Evolutionary conservation across 2,797 vertebrate species (phyloP).

Genomic region (Tolypeutes matacus): DNA sequence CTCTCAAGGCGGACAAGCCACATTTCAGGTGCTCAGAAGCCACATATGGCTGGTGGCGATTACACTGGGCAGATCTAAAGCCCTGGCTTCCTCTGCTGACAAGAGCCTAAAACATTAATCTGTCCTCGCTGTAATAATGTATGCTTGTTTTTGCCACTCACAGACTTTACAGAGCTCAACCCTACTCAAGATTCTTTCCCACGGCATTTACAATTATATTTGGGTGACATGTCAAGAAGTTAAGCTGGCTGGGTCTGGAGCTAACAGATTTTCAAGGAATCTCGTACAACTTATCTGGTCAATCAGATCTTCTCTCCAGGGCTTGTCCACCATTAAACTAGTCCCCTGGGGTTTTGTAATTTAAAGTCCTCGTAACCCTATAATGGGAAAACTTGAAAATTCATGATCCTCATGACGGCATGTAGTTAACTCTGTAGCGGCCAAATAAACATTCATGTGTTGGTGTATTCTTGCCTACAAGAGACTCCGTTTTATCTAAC

Average conservation of each 20-base stretch:
- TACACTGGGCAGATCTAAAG: background rate
- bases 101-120: background rate
- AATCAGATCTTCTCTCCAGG: conserved; percentile 42
- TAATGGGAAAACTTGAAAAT: conserved; percentile 36
- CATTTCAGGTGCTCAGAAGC: background rate
- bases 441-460: background rate
- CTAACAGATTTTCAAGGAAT: conserved; percentile 66
- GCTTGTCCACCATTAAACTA: conserved; percentile 1
- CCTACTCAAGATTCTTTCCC: conserved; percentile 62
- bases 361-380: conserved; percentile 28
- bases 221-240: conserved; percentile 70
- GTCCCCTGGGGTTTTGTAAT: conserved; percentile 43
- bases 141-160: conserved; percentile 8
- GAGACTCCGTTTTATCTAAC: background rate
- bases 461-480: background rate
- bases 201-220: conserved; percentile 51
- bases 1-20: background rate
- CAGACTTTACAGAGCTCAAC: conserved; percentile 5
- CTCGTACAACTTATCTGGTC: conserved; percentile 27
- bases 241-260: conserved; percentile 46
- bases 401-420: background rate
- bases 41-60: background rate
- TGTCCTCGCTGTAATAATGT: background rate
- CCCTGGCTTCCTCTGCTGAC: background rate
- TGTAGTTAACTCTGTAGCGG: background rate